phyloP scores from a whole-genome alignment of 2,113 vertebrate genomes.

The Piliocolobus tephrosceles region DNA sequence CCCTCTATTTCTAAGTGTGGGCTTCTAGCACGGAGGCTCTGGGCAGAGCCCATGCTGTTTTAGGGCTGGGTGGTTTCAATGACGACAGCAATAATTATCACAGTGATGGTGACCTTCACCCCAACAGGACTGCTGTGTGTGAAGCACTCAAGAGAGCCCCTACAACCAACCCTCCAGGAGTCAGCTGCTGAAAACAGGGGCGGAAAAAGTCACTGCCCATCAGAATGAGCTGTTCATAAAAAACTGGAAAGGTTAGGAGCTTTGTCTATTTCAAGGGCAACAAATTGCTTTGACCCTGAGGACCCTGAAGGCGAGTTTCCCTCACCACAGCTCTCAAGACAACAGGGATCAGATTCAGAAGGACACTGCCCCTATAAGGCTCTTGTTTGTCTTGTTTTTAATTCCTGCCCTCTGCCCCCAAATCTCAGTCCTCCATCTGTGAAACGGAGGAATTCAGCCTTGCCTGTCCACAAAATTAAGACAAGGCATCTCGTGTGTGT shows the following conservation, averaged over 20 bases:
- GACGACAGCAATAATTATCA: neutral
- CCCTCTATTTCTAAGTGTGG: neutral
- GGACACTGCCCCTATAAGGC: neutral
- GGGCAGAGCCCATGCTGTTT: neutral
- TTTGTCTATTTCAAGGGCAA: neutral
- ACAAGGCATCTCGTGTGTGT: neutral
- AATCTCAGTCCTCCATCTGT: neutral
- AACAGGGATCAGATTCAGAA: neutral
- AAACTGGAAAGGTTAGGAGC: neutral
- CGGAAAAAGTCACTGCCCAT: neutral
- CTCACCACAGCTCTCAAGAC: neutral
- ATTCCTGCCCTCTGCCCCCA: neutral
- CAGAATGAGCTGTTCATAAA: neutral
- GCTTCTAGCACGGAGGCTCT: neutral
- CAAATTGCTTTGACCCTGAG: neutral
- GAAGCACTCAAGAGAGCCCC: neutral
- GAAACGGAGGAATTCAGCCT: neutral
- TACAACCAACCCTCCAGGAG: neutral
- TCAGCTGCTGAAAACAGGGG: neutral
- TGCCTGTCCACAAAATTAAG: neutral
- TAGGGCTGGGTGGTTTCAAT: neutral
- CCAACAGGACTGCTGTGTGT: rapidly evolving
- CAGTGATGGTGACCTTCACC: neutral
- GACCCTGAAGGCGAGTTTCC: neutral
- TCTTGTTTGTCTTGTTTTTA: neutral